A percentile compares a stretch with the other conserved stretches of the same genome.
Conservation (phyloP, 2,113 vertebrate species). For the Suncus etruscus region DNA sequence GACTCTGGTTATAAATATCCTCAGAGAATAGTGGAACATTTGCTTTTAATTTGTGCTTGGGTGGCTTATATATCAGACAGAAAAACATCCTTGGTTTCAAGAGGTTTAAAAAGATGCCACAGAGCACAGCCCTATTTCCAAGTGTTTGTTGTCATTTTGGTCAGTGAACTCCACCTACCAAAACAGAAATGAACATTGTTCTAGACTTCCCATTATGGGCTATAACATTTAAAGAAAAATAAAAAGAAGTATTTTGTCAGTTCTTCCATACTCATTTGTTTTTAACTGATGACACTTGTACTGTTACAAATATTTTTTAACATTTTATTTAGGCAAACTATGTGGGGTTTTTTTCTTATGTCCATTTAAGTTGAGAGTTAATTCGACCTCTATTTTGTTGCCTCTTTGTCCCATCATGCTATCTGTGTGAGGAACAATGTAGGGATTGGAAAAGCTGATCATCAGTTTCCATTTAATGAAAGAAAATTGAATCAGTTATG, state of each 20-base stretch:
- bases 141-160: constrained; percentile 75
- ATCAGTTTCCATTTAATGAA: constrained; percentile 1
- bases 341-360: background rate
- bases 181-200: constrained; percentile 43
- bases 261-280: background rate
- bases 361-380: constrained; percentile 11
- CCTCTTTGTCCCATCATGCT: background rate
- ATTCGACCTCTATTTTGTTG: background rate
- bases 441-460: background rate
- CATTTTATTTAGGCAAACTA: background rate
- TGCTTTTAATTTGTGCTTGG: constrained; percentile 77
- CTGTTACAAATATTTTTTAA: background rate
- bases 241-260: background rate
- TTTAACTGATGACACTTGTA: background rate
- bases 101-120: constrained; percentile 72
- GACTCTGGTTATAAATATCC: constrained; percentile 67
- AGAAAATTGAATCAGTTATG: background rate
- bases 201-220: background rate
- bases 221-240: background rate
- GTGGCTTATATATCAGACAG: constrained; percentile 72
- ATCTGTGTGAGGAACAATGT: background rate
- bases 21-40: constrained; percentile 56
- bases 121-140: constrained; percentile 36
- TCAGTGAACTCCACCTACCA: constrained; percentile 59
- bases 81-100: constrained; percentile 66